Evolutionary conservation across 2,113 vertebrate species (phyloP).

Genomic region (Boleophthalmus pectinirostris): DNA sequence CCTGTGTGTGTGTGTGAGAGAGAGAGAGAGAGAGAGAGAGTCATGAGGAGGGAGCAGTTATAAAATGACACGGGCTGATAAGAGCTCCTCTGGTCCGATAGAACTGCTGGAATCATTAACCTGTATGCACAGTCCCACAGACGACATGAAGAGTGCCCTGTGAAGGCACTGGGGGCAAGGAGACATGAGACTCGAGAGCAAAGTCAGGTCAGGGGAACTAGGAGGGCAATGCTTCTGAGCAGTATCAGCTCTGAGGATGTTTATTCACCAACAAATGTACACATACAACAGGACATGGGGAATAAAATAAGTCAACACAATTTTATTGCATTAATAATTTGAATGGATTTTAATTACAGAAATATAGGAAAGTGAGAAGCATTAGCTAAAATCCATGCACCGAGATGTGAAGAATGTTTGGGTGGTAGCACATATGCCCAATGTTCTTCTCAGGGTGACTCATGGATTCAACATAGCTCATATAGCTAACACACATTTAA

Average conservation of each 20-base stretch:
- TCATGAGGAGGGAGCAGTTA: slow-evolving; percentile 69
- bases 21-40: slow-evolving; percentile 53
- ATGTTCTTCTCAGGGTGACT: background rate
- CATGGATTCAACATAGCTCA: too few species aligned
- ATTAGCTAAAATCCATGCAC: too few species aligned
- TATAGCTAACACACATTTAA: too few species aligned
- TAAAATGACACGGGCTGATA: slow-evolving; percentile 98
- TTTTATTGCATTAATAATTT: background rate
- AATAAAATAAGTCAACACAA: background rate
- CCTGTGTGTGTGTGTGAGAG: slow-evolving; percentile 38
- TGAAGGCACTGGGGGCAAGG: slow-evolving; percentile 27
- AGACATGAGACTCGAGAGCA: slow-evolving; percentile 2
- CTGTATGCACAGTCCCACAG: slow-evolving; percentile 38
- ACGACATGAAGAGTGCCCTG: background rate
- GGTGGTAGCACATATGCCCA: too few species aligned
- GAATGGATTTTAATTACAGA: too few species aligned
- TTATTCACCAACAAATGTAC: background rate
- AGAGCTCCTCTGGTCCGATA: slow-evolving; percentile 87
- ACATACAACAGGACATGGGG: background rate
- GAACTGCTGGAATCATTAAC: slow-evolving; percentile 93
- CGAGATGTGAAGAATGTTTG: too few species aligned
- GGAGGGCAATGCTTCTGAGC: background rate
- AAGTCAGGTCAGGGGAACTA: slow-evolving; percentile 19
- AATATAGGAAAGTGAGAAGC: too few species aligned
- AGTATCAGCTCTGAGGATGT: background rate